Conservation (phyloP, 2,888 invertebrate genomes). For the Melieria picta region DNA sequence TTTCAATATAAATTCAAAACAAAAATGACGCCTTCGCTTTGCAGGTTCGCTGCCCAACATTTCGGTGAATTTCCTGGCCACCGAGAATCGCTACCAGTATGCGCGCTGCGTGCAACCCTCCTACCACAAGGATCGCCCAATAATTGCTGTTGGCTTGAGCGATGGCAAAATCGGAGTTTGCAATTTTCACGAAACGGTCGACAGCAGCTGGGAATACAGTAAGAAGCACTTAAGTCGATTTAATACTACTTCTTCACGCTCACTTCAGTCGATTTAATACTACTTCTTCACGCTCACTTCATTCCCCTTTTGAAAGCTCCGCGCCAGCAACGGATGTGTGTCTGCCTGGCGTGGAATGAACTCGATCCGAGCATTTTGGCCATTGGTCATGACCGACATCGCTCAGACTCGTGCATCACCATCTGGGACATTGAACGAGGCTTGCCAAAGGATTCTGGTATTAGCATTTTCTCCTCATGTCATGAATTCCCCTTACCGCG, state of each 20-base stretch:
- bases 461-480: not conserved
- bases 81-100: slow-evolving; percentile 72
- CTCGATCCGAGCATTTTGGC: slow-evolving; percentile 83
- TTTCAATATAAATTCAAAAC: no score
- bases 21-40: not conserved
- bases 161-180: slow-evolving; percentile 89
- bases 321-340: slow-evolving; percentile 85
- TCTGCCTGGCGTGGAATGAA: slow-evolving; percentile 88
- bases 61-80: slow-evolving; percentile 57
- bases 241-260: not conserved
- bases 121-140: slow-evolving; percentile 81
- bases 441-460: slow-evolving; percentile 60
- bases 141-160: slow-evolving; percentile 87
- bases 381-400: slow-evolving; percentile 88
- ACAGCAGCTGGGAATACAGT: slow-evolving; percentile 64
- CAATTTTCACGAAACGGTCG: slow-evolving; percentile 77
- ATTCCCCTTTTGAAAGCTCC: slow-evolving; percentile 72
- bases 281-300: not conserved
- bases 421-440: slow-evolving; percentile 81
- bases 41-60: slow-evolving; percentile 57
- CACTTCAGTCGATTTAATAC: not conserved
- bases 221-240: slow-evolving; percentile 26
- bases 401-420: slow-evolving; percentile 87
- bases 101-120: slow-evolving; percentile 90
- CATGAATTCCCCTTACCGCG: not conserved